Evolutionary conservation across 2,797 vertebrate genomes (phyloP).

Genomic region (Acanthurus tractus): DNA sequence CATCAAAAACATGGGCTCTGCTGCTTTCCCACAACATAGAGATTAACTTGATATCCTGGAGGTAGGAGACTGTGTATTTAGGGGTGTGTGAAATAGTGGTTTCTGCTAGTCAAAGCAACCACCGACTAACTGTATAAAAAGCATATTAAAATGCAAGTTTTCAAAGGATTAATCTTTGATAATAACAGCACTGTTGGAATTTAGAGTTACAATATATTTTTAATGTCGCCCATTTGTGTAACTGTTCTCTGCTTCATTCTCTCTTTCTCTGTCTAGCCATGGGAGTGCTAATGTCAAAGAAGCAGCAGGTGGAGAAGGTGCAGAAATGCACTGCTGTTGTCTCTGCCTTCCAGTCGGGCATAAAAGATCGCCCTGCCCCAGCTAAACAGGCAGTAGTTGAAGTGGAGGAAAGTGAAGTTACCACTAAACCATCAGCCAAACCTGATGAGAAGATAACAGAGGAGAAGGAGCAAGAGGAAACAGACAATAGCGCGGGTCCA

Average conservation of each 20-base stretch:
- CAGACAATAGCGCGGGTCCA: conserved; percentile 76
- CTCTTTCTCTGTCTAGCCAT: conserved; percentile 84
- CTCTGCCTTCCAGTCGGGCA: conserved; percentile 93
- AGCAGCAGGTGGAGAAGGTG: conserved; percentile 98
- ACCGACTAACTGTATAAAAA: background rate
- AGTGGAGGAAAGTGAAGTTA: conserved; percentile 80
- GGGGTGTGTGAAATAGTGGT: background rate
- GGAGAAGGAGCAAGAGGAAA: conserved; percentile 78
- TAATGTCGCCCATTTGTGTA: background rate
- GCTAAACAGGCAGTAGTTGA: conserved; percentile 80
- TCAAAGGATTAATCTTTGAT: background rate
- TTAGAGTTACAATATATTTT: background rate
- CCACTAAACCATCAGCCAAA: conserved; percentile 76
- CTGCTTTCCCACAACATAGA: too few species aligned
- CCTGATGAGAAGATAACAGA: conserved; percentile 79
- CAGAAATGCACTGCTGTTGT: conserved; percentile 96
- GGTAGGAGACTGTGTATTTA: background rate
- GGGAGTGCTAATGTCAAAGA: conserved; percentile 94
- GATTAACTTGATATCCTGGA: too few species aligned
- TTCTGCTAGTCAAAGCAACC: background rate
- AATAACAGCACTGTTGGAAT: background rate
- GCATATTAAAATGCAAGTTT: background rate
- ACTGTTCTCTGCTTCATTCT: conserved; percentile 30
- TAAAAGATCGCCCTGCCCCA: conserved; percentile 86
- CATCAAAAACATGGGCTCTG: too few species aligned